Evolutionary conservation across 2,888 invertebrate species (phyloP), one percentile per base, ranked within the genome.

Genomic region (Danaus chrysippus): DNA sequence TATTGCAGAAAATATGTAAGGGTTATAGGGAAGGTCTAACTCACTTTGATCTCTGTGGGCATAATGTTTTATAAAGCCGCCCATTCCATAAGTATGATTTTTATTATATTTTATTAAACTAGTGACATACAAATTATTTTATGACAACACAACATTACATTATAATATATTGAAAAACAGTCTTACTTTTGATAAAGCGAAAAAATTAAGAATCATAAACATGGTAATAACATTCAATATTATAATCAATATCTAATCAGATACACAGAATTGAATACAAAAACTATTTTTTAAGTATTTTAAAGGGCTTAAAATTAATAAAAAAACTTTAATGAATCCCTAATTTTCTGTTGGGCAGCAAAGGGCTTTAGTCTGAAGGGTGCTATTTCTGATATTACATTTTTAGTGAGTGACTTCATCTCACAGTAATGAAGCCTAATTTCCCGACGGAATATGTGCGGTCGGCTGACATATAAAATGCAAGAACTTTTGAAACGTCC

Each of bases 381-480:
- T 64, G 66, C 59, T 64, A 68, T 57, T 58, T 59, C 62, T 59
- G 43, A 68, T 67, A 68, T 71, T 67, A 67, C 67, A 71, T 67
- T 70, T 71, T 70, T 69, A 70, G 67, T 64, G 65, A 55, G 63
- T 61, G 62, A 62, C 64, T 49, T 66, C 67, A 64, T 73, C 70
- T 65, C 67, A 59, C 64, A 61, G 66, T 75, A 70, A 74, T 71
- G 70, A 70, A 69, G 64, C 61, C 65, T 71, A 72, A 74, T 73
- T 76, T 74, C 72, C 75, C 73, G 64, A 57, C 64, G 74, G 74
- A 66, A 63, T 56, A 61, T 59, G 64, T 65, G 63, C 66, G 68
- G 70, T 63, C 68, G 65, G 63, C 61, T 62, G 58, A 49, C 66
- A 71, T 72, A 56, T 65, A 70, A 71, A 69, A 73, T 73, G 69